A percentile compares a stretch with the other conserved stretches of the same genome.
phyloP scores from a whole-genome alignment of 2,797 vertebrate species.

The Myotis myotis region DNA sequence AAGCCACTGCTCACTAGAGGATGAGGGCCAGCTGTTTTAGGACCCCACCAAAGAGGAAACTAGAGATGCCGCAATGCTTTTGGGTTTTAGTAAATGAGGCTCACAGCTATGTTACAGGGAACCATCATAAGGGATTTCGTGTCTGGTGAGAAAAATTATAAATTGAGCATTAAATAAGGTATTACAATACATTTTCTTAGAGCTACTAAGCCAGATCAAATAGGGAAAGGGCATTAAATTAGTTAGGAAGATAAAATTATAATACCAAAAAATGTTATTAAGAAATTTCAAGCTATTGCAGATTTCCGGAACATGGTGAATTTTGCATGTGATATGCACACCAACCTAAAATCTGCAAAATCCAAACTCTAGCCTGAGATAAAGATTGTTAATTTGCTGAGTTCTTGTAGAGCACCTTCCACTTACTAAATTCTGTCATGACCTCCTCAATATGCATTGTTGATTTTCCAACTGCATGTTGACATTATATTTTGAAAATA shows the following conservation, averaged over 20 bases:
- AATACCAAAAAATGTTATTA: neutral
- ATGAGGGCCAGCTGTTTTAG: conserved; percentile 50
- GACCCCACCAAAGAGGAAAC: conserved; percentile 46
- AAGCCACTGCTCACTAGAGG: conserved; percentile 30
- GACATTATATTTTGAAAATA: conserved; percentile 29
- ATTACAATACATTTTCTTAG: conserved; percentile 57
- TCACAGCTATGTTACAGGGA: conserved; percentile 42
- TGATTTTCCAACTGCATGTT: conserved; percentile 25
- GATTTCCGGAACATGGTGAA: conserved; percentile 20
- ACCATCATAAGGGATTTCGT: neutral
- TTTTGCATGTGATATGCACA: neutral
- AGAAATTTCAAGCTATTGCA: conserved; percentile 16
- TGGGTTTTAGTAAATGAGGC: conserved; percentile 36
- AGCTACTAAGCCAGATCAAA: conserved; percentile 54
- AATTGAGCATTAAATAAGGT: conserved; percentile 21
- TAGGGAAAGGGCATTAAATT: conserved; percentile 30
- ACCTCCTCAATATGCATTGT: neutral
- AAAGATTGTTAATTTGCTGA: neutral
- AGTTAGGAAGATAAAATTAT: conserved; percentile 49
- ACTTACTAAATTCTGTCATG: neutral
- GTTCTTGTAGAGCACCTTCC: neutral
- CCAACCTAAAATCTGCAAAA: neutral
- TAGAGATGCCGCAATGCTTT: conserved; percentile 24
- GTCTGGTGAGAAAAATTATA: conserved; percentile 49
- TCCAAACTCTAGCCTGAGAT: neutral